Evolutionary conservation across 2,113 vertebrate species (phyloP), one percentile per base, ranked within the genome.

Genomic region (Bucco capensis): DNA sequence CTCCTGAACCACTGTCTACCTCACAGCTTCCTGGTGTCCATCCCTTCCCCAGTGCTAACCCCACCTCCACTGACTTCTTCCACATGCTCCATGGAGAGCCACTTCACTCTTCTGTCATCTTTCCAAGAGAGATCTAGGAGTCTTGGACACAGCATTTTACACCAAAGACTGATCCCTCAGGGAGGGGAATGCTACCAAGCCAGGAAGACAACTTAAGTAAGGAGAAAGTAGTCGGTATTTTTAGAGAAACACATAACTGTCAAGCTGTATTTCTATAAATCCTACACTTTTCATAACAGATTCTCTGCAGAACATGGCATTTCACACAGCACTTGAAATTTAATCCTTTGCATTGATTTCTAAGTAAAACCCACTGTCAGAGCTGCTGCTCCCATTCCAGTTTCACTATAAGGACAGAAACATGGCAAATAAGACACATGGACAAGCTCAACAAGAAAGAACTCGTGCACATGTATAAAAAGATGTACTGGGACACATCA

Each of bases 191-290:
- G 70, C 61, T 60, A 38, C 47, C 46, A 27, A 56, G 21, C 57
- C 69, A 73, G 49, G 49, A 66, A 87, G 61, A 56, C n/a, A 67
- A 69, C 17, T 28, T 35, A 89, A 70, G 30, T 14, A 83, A 64
- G 64, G 69, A 78, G 67, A 54, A 93, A 70, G 46, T 42, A 71
- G 33, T 30, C 73, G 82, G 60, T 53, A 73, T 62, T 88, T 93
- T 77, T 80, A 95, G 77, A 72, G 76, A 65, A 89, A 66, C 46
- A 57, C 1, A 0, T 46, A 85, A 74, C 64, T 86, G 57, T 53
- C 72, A 90, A 82, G 66, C 37, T 80, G 33, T 49, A 67, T 90
- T 94, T 93, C 82, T 92, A 56, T 49, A 92, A 92, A 91, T 61
- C 37, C 60, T 60, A 23, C 70, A 71, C 57, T 90, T 92, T 80